Base-by-base conservation (phyloP, 2,888 invertebrate species). In the Philaethria dido region DNA sequence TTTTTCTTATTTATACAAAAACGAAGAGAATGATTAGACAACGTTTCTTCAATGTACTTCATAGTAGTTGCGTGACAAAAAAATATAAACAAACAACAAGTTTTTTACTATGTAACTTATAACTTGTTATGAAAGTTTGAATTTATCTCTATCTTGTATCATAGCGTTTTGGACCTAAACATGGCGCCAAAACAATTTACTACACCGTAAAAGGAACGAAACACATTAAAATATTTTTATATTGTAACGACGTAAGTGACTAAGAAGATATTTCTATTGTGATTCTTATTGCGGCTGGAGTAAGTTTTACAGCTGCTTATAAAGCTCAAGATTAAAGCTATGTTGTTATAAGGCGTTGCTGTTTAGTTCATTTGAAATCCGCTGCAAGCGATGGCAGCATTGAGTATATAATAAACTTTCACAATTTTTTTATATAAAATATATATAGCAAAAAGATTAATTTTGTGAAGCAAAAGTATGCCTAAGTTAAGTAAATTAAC, bases 291-390 rank as follows among this genome's bases (percentile, higher is more conserved):
- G 33, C 71, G 50, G 72, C 73, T 69, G 20, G 3, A 63, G 79
- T 84, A 88, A 78, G 85, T 83, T 84, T 82, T 83, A 87, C 83
- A 80, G 75, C 81, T 74, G 75, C 66, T 72, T 78, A 75, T 72
- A 75, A 77, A 74, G 68, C 65, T 57, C 59, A 57, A 74, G 72
- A 77, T 78, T 80, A 81, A 78, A 62, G 73, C 69, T 69, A 72
- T 72, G 72, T 71, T 72, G 74, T 73, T 73, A 72, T 72, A 73
- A 77, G 75, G 65, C 64, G 65, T 60, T 62, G 64, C 36, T 20
- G 20, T 77, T 57, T 87, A 87, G 89, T 89, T 89, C 88, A 75
- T 62, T 68, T 69, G 18, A 72, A 81, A 79, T 78, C 83, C 87
- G 80, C 69, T 36, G 29, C 25, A 63, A 65, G 50, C 14, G 50